phyloP scores from a whole-genome alignment of 2,888 invertebrate species.

The Ormyrus thymus region DNA sequence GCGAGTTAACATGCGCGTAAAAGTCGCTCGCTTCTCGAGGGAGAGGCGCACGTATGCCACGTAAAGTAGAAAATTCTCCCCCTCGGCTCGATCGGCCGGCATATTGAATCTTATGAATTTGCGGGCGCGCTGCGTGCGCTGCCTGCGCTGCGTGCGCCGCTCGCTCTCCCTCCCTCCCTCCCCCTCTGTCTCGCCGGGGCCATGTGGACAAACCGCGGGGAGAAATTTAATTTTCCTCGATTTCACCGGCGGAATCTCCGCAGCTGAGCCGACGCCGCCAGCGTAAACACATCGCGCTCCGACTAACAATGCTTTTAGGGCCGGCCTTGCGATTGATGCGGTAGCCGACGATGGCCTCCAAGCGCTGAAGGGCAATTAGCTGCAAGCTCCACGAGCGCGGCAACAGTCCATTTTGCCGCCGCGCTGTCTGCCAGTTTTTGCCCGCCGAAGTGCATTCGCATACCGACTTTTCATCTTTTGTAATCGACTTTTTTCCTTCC shows the following conservation, averaged over 20 bases:
- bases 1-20: conserved; percentile 55
- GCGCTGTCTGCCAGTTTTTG: not conserved
- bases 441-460: not conserved
- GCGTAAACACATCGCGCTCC: not conserved
- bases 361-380: conserved; percentile 12
- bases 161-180: conserved; percentile 5
- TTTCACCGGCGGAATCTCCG: conserved; percentile 57
- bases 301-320: conserved; percentile 15
- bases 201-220: conserved; percentile 58
- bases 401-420: too few relatives aligned
- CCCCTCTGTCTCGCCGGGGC: conserved; percentile 9
- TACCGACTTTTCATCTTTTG: too few relatives aligned
- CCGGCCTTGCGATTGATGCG: conserved; percentile 26
- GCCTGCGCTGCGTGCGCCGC: conserved; percentile 2
- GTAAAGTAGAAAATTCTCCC: conserved; percentile 67
- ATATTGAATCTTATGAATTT: conserved; percentile 74
- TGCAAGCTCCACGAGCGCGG: conserved; percentile 10
- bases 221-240: conserved; percentile 71
- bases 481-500: too few relatives aligned
- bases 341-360: conserved; percentile 22
- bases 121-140: conserved; percentile 58
- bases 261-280: not conserved
- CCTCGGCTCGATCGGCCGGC: conserved; percentile 61
- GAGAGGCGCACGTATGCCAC: conserved; percentile 67
- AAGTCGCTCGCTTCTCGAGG: conserved; percentile 2